A percentile compares a stretch with the other conserved stretches of the same genome.
Conservation (phyloP, 2,113 vertebrate genomes). For the Salvelinus fontinalis region DNA sequence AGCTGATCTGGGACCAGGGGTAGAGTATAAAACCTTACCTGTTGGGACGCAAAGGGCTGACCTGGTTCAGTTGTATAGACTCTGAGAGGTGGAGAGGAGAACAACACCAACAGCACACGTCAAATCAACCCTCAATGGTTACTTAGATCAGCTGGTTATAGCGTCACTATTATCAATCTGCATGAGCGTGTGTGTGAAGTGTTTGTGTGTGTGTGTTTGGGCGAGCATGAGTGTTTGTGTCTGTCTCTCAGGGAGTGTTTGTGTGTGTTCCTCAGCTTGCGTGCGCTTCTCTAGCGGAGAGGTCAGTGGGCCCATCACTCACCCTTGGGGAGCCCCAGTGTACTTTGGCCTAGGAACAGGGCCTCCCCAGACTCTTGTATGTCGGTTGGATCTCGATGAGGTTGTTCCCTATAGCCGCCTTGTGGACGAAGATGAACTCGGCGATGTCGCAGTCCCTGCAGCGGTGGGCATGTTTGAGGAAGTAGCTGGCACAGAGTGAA, state of each 20-base stretch:
- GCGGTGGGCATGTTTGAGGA: background rate
- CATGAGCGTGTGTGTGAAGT: background rate
- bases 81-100: background rate
- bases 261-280: background rate
- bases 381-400: background rate
- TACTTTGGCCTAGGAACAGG: background rate
- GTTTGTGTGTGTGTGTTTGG: background rate
- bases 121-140: no score
- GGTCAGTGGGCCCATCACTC: background rate
- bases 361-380: background rate
- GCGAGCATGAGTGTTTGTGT: background rate
- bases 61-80: background rate
- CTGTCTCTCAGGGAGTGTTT: no score
- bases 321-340: background rate
- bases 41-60: background rate
- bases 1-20: background rate
- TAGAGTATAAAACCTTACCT: background rate
- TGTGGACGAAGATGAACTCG: slow-evolving; percentile 18
- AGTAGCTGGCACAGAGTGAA: background rate
- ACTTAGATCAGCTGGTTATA: no score
- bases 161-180: no score
- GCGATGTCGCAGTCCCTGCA: background rate
- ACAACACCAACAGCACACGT: background rate
- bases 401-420: background rate
- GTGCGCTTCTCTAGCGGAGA: background rate